These are phyloP conservation scores for Heterochromis multidens DNA, from an alignment of 2,113 vertebrate species.

Conservation along the genomic window DNA sequence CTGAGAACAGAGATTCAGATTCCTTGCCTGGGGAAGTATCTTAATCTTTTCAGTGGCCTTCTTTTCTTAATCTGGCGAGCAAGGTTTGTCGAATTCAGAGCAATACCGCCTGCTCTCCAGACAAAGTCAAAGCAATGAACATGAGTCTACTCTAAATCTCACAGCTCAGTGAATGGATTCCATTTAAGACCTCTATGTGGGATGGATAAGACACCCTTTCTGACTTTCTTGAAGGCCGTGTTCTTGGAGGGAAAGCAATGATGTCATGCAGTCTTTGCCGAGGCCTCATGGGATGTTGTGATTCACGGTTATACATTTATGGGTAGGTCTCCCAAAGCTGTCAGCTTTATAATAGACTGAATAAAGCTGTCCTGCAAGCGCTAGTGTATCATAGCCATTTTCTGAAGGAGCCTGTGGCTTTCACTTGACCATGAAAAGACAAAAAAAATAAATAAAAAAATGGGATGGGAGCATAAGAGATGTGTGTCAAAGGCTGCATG, in stretches of 20 bases:
- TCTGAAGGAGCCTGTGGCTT: background rate
- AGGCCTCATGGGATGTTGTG: constrained; percentile 25
- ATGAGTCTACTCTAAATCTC: background rate
- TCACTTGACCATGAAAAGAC: background rate
- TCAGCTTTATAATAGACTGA: constrained; percentile 25
- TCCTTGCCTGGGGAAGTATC: background rate
- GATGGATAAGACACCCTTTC: background rate
- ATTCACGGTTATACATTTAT: constrained; percentile 49
- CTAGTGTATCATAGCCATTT: background rate
- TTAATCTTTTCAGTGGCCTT: background rate
- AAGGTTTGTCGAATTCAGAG: constrained; percentile 1
- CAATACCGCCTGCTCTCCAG: background rate
- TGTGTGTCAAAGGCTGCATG: background rate
- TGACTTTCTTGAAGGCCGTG: constrained; percentile 28
- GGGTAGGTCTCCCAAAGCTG: constrained; percentile 24
- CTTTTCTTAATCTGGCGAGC: constrained; percentile 1
- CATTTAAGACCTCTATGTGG: background rate
- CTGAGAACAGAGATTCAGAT: background rate
- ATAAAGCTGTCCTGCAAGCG: background rate
- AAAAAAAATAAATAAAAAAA: background rate
- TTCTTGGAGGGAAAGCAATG: constrained; percentile 37
- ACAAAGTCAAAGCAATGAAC: constrained; percentile 3
- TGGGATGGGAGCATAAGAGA: too few species aligned
- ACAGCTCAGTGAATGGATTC: background rate
- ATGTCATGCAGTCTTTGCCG: constrained; percentile 38